These are phyloP conservation scores for Saccopteryx bilineata DNA, from an alignment of 2,113 vertebrate genomes.

Conservation along the genomic window DNA sequence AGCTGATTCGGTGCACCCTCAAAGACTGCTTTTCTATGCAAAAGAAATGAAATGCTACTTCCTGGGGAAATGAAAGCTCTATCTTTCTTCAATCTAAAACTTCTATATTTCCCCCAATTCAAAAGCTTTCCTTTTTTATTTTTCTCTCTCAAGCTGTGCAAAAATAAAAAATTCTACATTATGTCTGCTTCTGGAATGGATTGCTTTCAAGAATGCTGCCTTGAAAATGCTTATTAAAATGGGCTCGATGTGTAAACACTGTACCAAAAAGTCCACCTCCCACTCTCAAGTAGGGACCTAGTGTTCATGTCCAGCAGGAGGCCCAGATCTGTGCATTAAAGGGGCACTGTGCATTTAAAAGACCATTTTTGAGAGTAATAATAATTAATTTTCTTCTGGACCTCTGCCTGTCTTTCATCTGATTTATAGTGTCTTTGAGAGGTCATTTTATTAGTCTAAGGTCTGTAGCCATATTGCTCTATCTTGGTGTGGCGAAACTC, in stretches of 20 bases:
- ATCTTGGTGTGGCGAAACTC: not conserved
- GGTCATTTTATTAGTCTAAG: not conserved
- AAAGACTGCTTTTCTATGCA: slow-evolving; percentile 21
- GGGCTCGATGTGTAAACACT: not conserved
- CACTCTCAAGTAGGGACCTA: not conserved
- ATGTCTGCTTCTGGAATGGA: not conserved
- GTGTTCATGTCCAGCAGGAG: not conserved
- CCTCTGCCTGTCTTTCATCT: not conserved
- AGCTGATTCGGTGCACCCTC: not conserved
- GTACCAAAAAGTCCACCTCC: not conserved
- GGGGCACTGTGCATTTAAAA: not conserved
- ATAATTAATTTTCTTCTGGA: not conserved
- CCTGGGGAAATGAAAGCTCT: not conserved
- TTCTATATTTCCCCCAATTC: slow-evolving; percentile 19
- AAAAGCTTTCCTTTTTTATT: slow-evolving; percentile 4
- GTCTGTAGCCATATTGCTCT: not conserved
- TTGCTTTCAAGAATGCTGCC: not conserved
- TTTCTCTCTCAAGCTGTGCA: slow-evolving; percentile 52
- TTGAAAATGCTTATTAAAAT: not conserved
- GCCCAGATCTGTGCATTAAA: not conserved
- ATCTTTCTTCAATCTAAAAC: slow-evolving; percentile 7
- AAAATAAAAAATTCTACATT: slow-evolving; percentile 59
- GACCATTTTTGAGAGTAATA: not conserved
- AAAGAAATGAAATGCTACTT: slow-evolving; percentile 4
- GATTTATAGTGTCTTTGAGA: not conserved